phyloP scores from a whole-genome alignment of 2,797 vertebrate genomes.

The Nyctalus aviator region DNA sequence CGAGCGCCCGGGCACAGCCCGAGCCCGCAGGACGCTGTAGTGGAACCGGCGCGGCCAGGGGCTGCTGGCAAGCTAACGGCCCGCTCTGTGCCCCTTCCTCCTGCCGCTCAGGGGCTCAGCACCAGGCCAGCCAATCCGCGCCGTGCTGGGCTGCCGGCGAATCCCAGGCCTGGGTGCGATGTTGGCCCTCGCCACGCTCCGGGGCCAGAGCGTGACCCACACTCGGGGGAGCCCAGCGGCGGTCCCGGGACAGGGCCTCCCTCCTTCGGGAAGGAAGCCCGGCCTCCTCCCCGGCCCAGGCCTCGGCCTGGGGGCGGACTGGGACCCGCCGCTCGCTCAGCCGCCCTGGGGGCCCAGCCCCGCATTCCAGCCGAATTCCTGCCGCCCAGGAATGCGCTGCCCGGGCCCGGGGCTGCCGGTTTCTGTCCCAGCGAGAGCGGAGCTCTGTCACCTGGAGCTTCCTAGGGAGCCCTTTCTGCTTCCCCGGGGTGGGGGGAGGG shows the following conservation, averaged over 20 bases:
- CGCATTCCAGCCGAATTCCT: slow-evolving; percentile 38
- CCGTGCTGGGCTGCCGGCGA: neutral
- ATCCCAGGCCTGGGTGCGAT: neutral
- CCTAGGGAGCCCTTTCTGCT: neutral
- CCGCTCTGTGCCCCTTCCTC: too few species aligned
- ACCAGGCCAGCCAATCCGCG: neutral
- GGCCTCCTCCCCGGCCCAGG: too few species aligned
- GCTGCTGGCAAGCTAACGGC: too few species aligned
- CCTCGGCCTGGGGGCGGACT: too few species aligned
- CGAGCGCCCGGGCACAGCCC: neutral
- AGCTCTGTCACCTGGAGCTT: neutral
- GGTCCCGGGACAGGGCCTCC: too few species aligned
- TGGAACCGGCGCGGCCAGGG: neutral
- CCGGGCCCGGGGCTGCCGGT: too few species aligned
- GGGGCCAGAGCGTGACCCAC: too few species aligned
- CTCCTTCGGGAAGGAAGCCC: too few species aligned
- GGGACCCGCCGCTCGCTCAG: neutral
- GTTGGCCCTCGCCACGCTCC: neutral
- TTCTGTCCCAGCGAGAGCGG: neutral
- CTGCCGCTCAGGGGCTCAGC: neutral
- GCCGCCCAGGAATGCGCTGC: neutral
- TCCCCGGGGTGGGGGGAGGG: rapidly evolving
- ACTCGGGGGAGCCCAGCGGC: too few species aligned
- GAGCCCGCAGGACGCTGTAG: neutral
- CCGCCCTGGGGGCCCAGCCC: neutral